phyloP scores from a whole-genome alignment of 1,140 invertebrate genomes.

The Bombus terrestris region DNA sequence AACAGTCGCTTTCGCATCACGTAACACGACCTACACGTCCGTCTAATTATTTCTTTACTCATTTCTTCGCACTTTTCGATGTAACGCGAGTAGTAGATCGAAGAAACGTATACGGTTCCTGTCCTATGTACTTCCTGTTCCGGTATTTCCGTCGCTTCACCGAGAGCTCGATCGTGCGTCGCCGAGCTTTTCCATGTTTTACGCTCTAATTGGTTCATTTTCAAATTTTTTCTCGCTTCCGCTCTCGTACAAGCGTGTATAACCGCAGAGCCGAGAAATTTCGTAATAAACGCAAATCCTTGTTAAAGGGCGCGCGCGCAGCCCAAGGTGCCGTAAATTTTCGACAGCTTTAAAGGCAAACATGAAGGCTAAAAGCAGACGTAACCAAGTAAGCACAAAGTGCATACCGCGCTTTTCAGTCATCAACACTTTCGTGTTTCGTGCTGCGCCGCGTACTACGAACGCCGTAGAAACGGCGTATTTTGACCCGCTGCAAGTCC shows the following conservation, averaged over 20 bases:
- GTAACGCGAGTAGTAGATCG: neutral
- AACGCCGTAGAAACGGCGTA: slow-evolving; percentile 50
- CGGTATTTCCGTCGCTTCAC: neutral
- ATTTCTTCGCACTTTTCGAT: neutral
- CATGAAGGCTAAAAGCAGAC: slow-evolving; percentile 49
- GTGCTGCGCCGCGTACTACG: neutral
- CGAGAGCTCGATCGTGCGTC: slow-evolving; percentile 4
- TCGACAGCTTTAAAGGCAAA: slow-evolving; percentile 61
- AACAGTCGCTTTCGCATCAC: neutral
- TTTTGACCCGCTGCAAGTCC: slow-evolving; percentile 45
- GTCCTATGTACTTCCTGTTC: neutral
- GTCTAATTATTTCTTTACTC: slow-evolving; percentile 4
- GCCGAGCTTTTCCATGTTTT: slow-evolving; percentile 23
- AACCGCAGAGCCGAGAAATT: slow-evolving; percentile 41
- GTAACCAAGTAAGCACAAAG: slow-evolving; percentile 49
- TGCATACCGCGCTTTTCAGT: slow-evolving; percentile 43
- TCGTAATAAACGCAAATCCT: slow-evolving; percentile 53
- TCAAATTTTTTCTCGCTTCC: slow-evolving; percentile 33
- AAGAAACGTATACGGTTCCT: neutral
- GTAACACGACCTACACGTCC: neutral
- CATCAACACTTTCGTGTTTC: slow-evolving; percentile 49
- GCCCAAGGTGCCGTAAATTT: slow-evolving; percentile 55
- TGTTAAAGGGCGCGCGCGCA: neutral
- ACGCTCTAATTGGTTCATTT: slow-evolving; percentile 35
- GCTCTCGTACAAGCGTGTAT: slow-evolving; percentile 20